Evolutionary conservation across 2,888 invertebrate genomes (phyloP).

Genomic region (Lithodes maja): DNA sequence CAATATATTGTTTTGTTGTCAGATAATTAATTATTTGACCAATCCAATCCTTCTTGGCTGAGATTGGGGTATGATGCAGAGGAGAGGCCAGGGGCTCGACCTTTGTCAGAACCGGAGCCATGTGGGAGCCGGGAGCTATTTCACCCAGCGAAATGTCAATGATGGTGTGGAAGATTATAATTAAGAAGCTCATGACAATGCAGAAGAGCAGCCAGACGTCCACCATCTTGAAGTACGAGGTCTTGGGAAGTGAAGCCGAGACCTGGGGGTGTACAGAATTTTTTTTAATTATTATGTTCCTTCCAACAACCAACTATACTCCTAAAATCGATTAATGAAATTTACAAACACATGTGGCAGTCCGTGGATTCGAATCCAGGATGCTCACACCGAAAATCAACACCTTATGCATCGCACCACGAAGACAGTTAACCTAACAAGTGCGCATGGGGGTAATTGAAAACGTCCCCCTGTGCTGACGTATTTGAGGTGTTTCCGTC

Average conservation of each 20-base stretch:
- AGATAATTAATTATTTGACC: not conserved
- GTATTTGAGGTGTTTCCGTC: too few species aligned
- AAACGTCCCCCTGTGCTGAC: too few species aligned
- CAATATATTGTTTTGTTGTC: constrained; percentile 6
- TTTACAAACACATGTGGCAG: too few species aligned
- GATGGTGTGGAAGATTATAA: constrained; percentile 57
- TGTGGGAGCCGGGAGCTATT: not conserved
- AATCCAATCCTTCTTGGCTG: not conserved
- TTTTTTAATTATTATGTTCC: not conserved
- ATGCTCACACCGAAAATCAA: too few species aligned
- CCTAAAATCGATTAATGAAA: too few species aligned
- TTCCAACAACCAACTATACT: too few species aligned
- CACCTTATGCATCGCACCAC: too few species aligned
- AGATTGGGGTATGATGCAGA: not conserved
- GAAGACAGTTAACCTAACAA: too few species aligned
- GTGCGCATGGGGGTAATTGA: too few species aligned
- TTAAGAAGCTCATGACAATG: constrained; percentile 45
- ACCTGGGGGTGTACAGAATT: constrained; percentile 2
- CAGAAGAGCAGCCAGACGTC: constrained; percentile 62
- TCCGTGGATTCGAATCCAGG: too few species aligned
- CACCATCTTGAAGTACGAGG: constrained; percentile 60
- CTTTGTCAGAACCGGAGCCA: not conserved
- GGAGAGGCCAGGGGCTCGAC: not conserved
- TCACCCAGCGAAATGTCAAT: constrained; percentile 33
- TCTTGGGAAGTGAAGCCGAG: constrained; percentile 49